Evolutionary conservation across 2,888 invertebrate genomes (phyloP).

Genomic region (Zeuzera pyrina): DNA sequence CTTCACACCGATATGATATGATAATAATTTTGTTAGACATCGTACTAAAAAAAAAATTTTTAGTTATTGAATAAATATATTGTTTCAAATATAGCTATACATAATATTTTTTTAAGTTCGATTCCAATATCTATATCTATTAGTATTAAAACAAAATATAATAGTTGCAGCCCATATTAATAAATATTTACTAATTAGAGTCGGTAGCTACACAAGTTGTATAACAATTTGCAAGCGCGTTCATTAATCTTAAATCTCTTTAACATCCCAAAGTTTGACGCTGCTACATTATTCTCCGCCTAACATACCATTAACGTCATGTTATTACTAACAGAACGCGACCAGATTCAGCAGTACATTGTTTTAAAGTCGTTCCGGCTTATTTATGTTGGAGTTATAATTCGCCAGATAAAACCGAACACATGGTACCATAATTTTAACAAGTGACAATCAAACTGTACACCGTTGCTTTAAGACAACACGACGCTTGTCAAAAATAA

Average conservation of each 20-base stretch:
- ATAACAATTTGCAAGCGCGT: constrained; percentile 4
- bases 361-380: constrained; percentile 8
- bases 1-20: too few species aligned
- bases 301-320: constrained; percentile 20
- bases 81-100: too few species aligned
- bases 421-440: constrained; percentile 26
- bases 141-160: too few species aligned
- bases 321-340: constrained; percentile 13
- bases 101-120: too few species aligned
- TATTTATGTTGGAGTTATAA: constrained; percentile 1
- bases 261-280: constrained; percentile 41
- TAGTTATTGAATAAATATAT: too few species aligned
- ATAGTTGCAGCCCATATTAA: too few species aligned
- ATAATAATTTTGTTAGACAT: too few species aligned
- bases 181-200: too few species aligned
- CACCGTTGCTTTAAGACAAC: too few species aligned
- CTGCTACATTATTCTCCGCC: constrained; percentile 32
- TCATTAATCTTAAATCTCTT: constrained; percentile 42
- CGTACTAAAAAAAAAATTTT: too few species aligned
- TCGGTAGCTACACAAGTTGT: background rate
- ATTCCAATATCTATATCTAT: too few species aligned
- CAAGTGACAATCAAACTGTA: constrained; percentile 16
- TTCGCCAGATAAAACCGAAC: constrained; percentile 26
- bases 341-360: constrained; percentile 5
- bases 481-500: too few species aligned